phyloP scores from a whole-genome alignment of 2,888 invertebrate genomes.

The Amphimallon solstitiale region DNA sequence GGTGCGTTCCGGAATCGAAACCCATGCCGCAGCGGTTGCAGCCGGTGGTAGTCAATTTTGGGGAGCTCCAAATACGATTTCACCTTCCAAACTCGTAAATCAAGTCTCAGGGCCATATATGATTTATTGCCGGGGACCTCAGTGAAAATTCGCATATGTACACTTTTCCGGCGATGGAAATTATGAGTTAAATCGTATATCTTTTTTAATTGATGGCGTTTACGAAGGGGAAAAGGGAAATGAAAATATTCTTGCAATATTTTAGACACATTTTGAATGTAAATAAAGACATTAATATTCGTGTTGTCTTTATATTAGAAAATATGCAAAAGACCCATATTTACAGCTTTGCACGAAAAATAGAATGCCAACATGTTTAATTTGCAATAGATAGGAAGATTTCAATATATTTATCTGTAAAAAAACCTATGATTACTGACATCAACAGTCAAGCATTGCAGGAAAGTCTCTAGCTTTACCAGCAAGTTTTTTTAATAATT shows the following conservation, averaged over 20 bases:
- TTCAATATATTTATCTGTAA: too few species aligned
- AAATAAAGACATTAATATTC: too few species aligned
- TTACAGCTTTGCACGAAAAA: too few species aligned
- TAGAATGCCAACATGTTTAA: too few species aligned
- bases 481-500: too few species aligned
- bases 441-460: too few species aligned
- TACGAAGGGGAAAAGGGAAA: background rate
- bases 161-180: constrained; percentile 32
- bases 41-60: constrained; percentile 29
- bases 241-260: background rate
- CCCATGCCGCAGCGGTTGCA: constrained; percentile 4
- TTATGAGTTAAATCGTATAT: constrained; percentile 29
- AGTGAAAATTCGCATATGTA: constrained; percentile 34
- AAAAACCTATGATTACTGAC: too few species aligned
- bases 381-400: too few species aligned
- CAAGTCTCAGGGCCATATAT: constrained; percentile 34
- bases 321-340: too few species aligned
- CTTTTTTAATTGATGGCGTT: constrained; percentile 23
- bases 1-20: background rate
- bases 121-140: constrained; percentile 30
- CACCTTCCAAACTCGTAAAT: constrained; percentile 38
- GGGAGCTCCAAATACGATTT: constrained; percentile 27
- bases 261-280: too few species aligned
- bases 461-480: too few species aligned
- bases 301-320: too few species aligned